Evolutionary conservation across 2,888 invertebrate genomes (phyloP).

Genomic region (Cabera pusaria): DNA sequence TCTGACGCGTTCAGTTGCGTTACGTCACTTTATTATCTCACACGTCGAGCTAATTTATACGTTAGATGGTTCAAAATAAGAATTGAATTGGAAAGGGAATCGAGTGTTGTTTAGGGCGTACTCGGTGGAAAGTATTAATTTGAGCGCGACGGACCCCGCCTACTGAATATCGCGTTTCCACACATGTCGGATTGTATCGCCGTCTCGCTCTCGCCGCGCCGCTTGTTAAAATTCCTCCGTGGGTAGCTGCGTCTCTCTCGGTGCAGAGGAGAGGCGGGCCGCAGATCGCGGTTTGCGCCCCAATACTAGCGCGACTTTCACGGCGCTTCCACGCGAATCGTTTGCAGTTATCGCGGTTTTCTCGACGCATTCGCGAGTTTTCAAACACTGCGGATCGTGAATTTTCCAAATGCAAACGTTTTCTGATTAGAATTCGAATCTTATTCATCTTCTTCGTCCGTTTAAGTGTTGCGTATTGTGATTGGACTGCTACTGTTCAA

Average conservation of each 20-base stretch:
- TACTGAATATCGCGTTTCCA: slow-evolving; percentile 78
- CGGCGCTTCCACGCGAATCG: slow-evolving; percentile 78
- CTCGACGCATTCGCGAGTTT: slow-evolving; percentile 48
- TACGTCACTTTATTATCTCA: slow-evolving; percentile 55
- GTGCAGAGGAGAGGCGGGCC: slow-evolving; percentile 66
- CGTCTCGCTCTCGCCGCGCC: slow-evolving; percentile 76
- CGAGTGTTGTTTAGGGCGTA: slow-evolving; percentile 58
- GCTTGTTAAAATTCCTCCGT: slow-evolving; percentile 82
- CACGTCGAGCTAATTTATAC: slow-evolving; percentile 35
- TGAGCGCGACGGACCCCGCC: slow-evolving; percentile 82
- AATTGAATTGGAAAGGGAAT: slow-evolving; percentile 37
- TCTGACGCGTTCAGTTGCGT: slow-evolving; percentile 58
- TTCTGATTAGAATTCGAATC: slow-evolving; percentile 24
- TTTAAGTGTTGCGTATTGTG: slow-evolving; percentile 47
- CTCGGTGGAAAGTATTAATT: slow-evolving; percentile 76
- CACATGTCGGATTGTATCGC: slow-evolving; percentile 74
- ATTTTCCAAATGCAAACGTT: slow-evolving; percentile 26
- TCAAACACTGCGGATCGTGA: slow-evolving; percentile 37
- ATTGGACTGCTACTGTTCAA: slow-evolving; percentile 40
- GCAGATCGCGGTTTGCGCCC: slow-evolving; percentile 62
- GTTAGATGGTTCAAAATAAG: slow-evolving; percentile 32
- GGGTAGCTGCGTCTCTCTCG: slow-evolving; percentile 76
- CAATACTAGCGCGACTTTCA: slow-evolving; percentile 79
- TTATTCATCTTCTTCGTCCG: slow-evolving; percentile 32
- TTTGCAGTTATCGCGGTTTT: slow-evolving; percentile 54